Evolutionary conservation across 2,797 vertebrate genomes (phyloP), one percentile per base, ranked within the genome.

Genomic region (Distichodus sexfasciatus): DNA sequence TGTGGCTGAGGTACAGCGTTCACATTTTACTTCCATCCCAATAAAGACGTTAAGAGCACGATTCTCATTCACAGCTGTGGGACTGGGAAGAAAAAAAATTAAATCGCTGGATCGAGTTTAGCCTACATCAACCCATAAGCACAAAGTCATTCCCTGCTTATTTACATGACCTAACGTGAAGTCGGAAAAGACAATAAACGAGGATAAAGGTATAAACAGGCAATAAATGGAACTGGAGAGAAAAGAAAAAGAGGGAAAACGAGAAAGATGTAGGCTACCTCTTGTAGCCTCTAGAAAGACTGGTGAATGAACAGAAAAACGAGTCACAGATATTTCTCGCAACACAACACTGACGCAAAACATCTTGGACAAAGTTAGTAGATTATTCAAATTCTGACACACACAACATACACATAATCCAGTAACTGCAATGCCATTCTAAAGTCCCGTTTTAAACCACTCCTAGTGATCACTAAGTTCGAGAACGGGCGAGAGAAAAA

Each of bases 401-500:
- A 40, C 35, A 6, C 53, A 36, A 21, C 31, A 35, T 5, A 24
- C 7, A 28, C 19, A 26, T 11, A 41, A 50, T 11, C 33, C 12
- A 4, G 24, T 3, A 7, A 57, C 65, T 44, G 9, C 54, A 26
- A 23, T 8, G 21, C 17, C 12, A 36, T 17, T n/a, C 17, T 8
- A 24, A 46, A 3, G 14, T 7, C 17, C 17, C 33, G 8, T 14
- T 38, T 26, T n/a, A 24, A 58, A 38, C 14, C n/a, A 38, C 43
- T 28, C 26, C 2, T 12, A 33, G 50, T 28, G 9, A 24, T 9
- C 33, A 74, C 57, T 3, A 21, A 69, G 67, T 47, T 6, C 19
- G 44, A 50, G 21, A 19, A 9, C n/a, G 1, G 7, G 28, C 19
- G 3, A 11, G 41, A 36, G 29, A 50, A 75, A 75, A 38, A 79